A percentile compares a stretch with the other conserved stretches of the same genome.
Evolutionary conservation across 2,113 vertebrate genomes (phyloP).

Genomic region (Melanotaenia duboulayi): DNA sequence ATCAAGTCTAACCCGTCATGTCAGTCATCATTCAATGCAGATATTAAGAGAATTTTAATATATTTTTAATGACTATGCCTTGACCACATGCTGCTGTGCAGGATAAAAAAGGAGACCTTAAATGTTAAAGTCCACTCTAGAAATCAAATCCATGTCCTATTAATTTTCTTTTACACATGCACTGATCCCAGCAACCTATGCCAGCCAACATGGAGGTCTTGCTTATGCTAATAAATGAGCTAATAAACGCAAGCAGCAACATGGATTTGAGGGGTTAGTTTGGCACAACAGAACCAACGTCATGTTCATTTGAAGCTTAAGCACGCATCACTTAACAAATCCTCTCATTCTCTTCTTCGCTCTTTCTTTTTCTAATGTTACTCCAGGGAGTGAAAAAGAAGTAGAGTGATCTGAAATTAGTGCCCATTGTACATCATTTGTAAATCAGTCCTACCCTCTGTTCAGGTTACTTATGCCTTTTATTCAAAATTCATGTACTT

Average conservation of each 20-base stretch:
- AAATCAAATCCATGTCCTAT: constrained; percentile 19
- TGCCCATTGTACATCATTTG: background rate
- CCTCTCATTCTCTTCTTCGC: background rate
- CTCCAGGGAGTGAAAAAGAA: background rate
- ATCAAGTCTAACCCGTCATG: background rate
- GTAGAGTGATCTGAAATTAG: constrained; percentile 13
- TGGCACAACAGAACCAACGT: constrained; percentile 1
- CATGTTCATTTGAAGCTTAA: constrained; percentile 1
- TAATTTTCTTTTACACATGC: constrained; percentile 10
- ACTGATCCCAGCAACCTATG: background rate
- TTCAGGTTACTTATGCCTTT: constrained; percentile 5
- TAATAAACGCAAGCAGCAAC: constrained; percentile 25
- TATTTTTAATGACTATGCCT: background rate
- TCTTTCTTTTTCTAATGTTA: background rate
- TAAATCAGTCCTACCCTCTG: background rate
- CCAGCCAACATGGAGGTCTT: constrained; percentile 3
- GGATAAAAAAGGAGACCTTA: background rate
- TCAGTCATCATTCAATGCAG: too few relatives aligned
- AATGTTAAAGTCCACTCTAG: background rate
- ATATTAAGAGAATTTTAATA: too few relatives aligned
- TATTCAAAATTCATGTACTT: background rate
- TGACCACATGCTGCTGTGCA: background rate
- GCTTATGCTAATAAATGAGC: constrained; percentile 1
- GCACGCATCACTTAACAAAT: constrained; percentile 6
- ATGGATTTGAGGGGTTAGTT: constrained; percentile 2